A percentile compares a stretch with the other conserved stretches of the same genome.
Conservation (phyloP, 2,113 vertebrate genomes). For the Gila orcuttii region DNA sequence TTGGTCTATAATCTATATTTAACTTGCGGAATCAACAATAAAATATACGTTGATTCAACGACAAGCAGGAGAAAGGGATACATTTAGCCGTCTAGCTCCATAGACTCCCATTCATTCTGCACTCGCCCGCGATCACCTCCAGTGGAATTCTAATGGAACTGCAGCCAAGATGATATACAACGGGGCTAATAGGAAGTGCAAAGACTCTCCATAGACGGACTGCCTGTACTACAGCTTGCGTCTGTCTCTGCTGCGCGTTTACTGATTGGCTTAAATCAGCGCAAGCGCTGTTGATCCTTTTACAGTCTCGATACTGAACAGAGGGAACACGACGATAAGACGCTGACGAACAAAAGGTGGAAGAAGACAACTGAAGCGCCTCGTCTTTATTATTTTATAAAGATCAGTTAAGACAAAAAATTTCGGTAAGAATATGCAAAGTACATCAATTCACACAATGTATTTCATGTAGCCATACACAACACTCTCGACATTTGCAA, state of each 20-base stretch:
- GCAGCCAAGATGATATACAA: too few species aligned
- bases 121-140: too few species aligned
- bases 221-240: neutral
- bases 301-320: constrained; percentile 7
- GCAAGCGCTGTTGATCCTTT: neutral
- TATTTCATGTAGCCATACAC: constrained; percentile 32
- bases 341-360: constrained; percentile 26
- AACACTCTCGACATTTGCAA: constrained; percentile 40
- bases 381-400: constrained; percentile 47
- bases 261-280: neutral
- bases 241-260: neutral
- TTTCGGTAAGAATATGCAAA: constrained; percentile 68
- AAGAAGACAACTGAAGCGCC: constrained; percentile 59
- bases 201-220: too few species aligned
- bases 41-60: too few species aligned
- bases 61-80: too few species aligned
- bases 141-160: too few species aligned
- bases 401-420: constrained; percentile 66
- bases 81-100: too few species aligned
- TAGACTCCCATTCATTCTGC: too few species aligned
- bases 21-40: too few species aligned
- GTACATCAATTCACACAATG: constrained; percentile 43
- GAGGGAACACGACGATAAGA: neutral
- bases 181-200: too few species aligned
- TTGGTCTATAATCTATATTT: too few species aligned